phyloP scores from a whole-genome alignment of 1,140 invertebrate genomes.

The Pararge aegeria region DNA sequence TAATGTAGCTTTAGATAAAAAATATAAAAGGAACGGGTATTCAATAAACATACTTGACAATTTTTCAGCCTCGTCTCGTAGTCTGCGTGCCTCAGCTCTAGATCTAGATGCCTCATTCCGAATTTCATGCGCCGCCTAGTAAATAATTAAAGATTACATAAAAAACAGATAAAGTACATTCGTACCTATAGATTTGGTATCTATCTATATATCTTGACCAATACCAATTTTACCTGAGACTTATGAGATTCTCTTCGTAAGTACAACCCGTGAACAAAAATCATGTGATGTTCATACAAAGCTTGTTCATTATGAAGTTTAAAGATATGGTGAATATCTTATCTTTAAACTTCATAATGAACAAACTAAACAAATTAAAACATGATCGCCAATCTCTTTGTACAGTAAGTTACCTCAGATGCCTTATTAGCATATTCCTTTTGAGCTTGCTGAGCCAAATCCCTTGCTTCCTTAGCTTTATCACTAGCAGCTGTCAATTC shows the following conservation, averaged over 20 bases:
- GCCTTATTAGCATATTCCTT: constrained; percentile 86
- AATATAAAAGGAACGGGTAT: not conserved
- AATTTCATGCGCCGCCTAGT: constrained; percentile 86
- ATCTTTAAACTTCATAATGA: too few relatives aligned
- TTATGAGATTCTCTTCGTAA: too few relatives aligned
- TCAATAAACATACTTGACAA: constrained; percentile 75
- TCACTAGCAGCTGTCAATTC: constrained; percentile 86
- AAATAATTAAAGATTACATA: constrained; percentile 9
- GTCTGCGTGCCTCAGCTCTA: constrained; percentile 85
- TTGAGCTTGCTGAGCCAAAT: constrained; percentile 89
- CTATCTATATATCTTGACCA: too few relatives aligned
- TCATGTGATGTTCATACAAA: too few relatives aligned
- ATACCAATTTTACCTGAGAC: too few relatives aligned
- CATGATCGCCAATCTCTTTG: too few relatives aligned
- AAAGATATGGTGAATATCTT: too few relatives aligned
- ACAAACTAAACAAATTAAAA: too few relatives aligned
- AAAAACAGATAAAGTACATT: not conserved
- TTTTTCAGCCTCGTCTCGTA: constrained; percentile 89
- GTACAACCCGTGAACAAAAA: too few relatives aligned
- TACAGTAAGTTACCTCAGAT: constrained; percentile 81
- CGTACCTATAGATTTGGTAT: too few relatives aligned
- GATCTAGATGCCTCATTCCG: constrained; percentile 87
- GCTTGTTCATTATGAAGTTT: too few relatives aligned
- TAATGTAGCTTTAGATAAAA: not conserved
- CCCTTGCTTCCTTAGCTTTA: constrained; percentile 88